These are phyloP conservation scores for Polymixis flavicincta DNA, from an alignment of 2,888 invertebrate species.

Conservation along the genomic window DNA sequence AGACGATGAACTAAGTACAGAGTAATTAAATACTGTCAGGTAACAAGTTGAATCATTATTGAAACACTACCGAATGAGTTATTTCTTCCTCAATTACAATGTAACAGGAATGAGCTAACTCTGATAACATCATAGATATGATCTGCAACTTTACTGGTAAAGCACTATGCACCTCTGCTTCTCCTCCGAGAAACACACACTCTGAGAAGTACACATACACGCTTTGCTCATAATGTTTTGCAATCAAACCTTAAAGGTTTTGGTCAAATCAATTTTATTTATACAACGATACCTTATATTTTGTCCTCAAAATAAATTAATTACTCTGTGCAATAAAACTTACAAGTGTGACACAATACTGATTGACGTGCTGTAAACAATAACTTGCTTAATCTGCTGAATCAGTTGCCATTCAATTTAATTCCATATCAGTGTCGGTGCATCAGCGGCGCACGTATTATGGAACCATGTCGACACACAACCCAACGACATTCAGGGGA, in stretches of 20 bases:
- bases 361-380: conserved; percentile 69
- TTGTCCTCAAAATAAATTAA: conserved; percentile 19
- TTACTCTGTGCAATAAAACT: conserved; percentile 70
- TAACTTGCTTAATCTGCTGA: conserved; percentile 75
- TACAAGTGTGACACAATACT: conserved; percentile 61
- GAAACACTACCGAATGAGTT: background rate
- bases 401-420: conserved; percentile 63
- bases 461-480: conserved; percentile 76
- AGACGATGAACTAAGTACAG: conserved; percentile 44
- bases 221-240: background rate
- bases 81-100: background rate
- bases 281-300: background rate
- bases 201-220: background rate
- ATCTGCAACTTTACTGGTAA: too few species aligned
- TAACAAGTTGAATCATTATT: background rate
- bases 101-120: background rate
- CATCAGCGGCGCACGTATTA: conserved; percentile 54
- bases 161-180: background rate
- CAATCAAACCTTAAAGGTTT: background rate
- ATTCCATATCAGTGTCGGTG: conserved; percentile 60
- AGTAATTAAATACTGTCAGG: conserved; percentile 46
- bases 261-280: background rate
- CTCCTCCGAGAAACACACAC: too few species aligned
- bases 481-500: conserved; percentile 76
- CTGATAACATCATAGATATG: background rate